A percentile compares a stretch with the other conserved stretches of the same genome.
These are phyloP conservation scores for Salvelinus alpinus DNA, from an alignment of 2,113 vertebrate species.

Conservation along the genomic window DNA sequence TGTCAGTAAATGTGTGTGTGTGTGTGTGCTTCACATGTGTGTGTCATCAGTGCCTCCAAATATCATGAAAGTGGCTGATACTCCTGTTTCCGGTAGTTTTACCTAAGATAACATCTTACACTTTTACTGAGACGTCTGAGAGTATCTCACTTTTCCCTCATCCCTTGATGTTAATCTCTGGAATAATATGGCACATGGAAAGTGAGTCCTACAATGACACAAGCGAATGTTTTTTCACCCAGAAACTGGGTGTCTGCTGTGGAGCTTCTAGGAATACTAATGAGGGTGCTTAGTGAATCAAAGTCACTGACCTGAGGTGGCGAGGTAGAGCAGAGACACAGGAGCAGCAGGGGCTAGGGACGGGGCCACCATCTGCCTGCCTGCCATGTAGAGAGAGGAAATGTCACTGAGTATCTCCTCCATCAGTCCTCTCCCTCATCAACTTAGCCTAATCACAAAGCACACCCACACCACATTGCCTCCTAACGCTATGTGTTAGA, in stretches of 20 bases:
- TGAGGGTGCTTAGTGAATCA: constrained; percentile 67
- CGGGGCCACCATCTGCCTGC: constrained; percentile 22
- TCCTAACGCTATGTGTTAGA: not conserved
- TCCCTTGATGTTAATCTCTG: not conserved
- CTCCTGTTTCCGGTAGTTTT: not conserved
- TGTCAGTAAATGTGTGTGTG: constrained; percentile 6
- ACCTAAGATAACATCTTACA: constrained; percentile 21
- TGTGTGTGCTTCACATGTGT: not conserved
- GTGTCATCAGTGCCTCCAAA: no score
- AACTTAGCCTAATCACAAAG: constrained; percentile 19
- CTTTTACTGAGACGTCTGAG: not conserved
- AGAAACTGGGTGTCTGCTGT: constrained; percentile 60
- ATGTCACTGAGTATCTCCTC: constrained; percentile 56
- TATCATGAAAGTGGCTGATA: no score
- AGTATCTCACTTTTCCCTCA: not conserved
- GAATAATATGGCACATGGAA: constrained; percentile 37
- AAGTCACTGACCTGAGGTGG: constrained; percentile 69
- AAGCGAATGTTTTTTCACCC: constrained; percentile 48
- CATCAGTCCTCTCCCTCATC: constrained; percentile 23
- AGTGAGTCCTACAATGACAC: constrained; percentile 31
- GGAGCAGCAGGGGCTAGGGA: constrained; percentile 29
- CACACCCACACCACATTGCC: not conserved
- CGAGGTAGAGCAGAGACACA: constrained; percentile 42
- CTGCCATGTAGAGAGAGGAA: constrained; percentile 43
- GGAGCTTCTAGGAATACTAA: constrained; percentile 70